A percentile compares a stretch with the other conserved stretches of the same genome.
Conservation (phyloP, 2,797 vertebrate species). For the Gymnoscopelus braueri region DNA sequence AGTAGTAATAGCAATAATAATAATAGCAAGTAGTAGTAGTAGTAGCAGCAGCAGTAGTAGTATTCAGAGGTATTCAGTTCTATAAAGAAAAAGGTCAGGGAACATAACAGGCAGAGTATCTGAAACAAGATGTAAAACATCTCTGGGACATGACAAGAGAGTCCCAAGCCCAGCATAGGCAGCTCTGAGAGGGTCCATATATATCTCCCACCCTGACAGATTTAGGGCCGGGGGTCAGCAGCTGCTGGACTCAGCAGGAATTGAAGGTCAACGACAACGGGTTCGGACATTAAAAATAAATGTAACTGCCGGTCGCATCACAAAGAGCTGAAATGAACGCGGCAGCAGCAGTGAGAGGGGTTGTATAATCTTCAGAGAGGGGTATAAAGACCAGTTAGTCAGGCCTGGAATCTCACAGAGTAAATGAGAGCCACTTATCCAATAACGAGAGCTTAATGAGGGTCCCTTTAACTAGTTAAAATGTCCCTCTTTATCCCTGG, state of each 20-base stretch:
- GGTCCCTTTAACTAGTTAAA: constrained; percentile 81
- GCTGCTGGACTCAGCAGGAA: constrained; percentile 78
- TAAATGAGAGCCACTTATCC: constrained; percentile 86
- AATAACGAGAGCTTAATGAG: constrained; percentile 85
- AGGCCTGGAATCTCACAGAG: constrained; percentile 78
- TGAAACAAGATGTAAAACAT: constrained; percentile 90
- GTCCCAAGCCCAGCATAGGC: constrained; percentile 50
- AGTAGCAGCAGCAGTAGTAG: too few species aligned
- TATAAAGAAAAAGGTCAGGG: constrained; percentile 86
- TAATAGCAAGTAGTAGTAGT: too few species aligned
- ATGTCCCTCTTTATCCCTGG: constrained; percentile 76
- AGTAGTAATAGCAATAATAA: too few species aligned
- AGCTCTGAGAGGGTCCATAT: constrained; percentile 42
- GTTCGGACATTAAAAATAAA: constrained; percentile 74
- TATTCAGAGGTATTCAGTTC: background rate
- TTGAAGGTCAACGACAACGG: constrained; percentile 77
- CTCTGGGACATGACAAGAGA: constrained; percentile 79
- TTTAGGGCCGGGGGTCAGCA: constrained; percentile 75
- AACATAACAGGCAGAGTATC: constrained; percentile 83
- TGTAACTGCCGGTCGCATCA: constrained; percentile 64
- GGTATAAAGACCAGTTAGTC: constrained; percentile 81
- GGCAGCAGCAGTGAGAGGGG: constrained; percentile 50
- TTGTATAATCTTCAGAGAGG: constrained; percentile 78
- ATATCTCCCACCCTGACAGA: constrained; percentile 67
- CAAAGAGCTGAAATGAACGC: constrained; percentile 73